These are phyloP conservation scores for Drosophila willistoni DNA, from an alignment of 1,140 invertebrate species.

Conservation along the genomic window DNA sequence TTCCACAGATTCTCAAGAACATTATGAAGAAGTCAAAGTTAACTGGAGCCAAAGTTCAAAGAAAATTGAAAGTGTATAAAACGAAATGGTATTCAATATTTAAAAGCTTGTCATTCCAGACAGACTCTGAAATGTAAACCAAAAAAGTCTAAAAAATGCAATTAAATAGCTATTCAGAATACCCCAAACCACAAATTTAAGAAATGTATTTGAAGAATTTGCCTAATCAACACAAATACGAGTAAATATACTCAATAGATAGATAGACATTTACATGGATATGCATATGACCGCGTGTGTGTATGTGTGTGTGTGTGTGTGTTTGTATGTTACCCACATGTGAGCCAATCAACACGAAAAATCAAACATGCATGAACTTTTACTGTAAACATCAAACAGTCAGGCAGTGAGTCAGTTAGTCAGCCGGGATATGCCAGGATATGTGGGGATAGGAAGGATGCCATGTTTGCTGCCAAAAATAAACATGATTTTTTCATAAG, in stretches of 20 bases:
- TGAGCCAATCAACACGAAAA: conserved; percentile 59
- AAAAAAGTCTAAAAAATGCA: neutral
- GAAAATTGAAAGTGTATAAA: too few species aligned
- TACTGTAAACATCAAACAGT: conserved; percentile 52
- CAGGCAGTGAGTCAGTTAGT: conserved; percentile 13
- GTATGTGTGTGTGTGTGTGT: neutral
- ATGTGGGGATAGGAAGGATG: conserved; percentile 39
- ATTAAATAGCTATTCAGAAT: conserved; percentile 26
- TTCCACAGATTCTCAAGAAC: too few species aligned
- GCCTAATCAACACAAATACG: conserved; percentile 45
- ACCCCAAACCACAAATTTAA: neutral
- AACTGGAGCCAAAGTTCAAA: too few species aligned
- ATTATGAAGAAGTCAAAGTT: too few species aligned
- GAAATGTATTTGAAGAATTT: conserved; percentile 17
- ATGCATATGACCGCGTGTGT: neutral
- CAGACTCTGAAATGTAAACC: neutral
- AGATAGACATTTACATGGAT: conserved; percentile 24
- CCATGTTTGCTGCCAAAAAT: conserved; percentile 59
- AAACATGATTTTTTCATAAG: conserved; percentile 70
- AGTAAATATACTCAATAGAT: conserved; percentile 33
- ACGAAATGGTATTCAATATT: too few species aligned
- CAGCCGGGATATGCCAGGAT: neutral
- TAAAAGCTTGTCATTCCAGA: neutral
- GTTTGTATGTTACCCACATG: conserved; percentile 34
- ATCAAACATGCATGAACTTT: conserved; percentile 59